Evolutionary conservation across 1,140 invertebrate genomes (phyloP), one percentile per base, ranked within the genome.

Genomic region (Gonatopus flavifemur): DNA sequence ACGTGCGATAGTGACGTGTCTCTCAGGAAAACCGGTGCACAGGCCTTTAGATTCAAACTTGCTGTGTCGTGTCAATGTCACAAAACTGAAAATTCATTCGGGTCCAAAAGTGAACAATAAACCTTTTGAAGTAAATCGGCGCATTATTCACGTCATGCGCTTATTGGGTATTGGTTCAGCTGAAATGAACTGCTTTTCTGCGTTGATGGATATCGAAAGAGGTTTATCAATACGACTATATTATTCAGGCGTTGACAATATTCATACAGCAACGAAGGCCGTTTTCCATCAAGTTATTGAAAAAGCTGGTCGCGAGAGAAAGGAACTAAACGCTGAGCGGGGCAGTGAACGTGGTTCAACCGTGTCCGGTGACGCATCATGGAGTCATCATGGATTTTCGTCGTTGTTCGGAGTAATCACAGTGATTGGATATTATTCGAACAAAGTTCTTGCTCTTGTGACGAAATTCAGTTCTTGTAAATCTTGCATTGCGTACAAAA

Each of bases 301-400:
- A 25, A 46, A 46, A 39, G 50, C 43, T 12, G 37, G 10, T 9
- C 21, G 33, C 4, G 50, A 54, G 41, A 42, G 45, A 16, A 13
- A 54, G 41, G 20, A 47, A 35, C 16, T 33, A 21, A 49, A 41
- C 33, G 28, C 21, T 24, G 28, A 43, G 20, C 30, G 8, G 18
- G 31, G 42, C n/a, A 3, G 10, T 13, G 36, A 52, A 37, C 18
- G 38, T 22, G 42, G 45, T 12, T 21, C 53, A n/a, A 57, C 47
- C 20, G 57, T 52, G 37, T 56, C 53, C 24, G 57, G 57, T n/a
- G 54, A 60, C 48, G 54, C 50, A n/a, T n/a, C n/a, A n/a, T n/a
- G n/a, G n/a, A n/a, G n/a, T n/a, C n/a, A n/a, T n/a, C n/a, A n/a
- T n/a, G 57, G 49, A 2, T 49, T 46, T 38, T 33, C 39, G 13